Base-by-base conservation (phyloP, 2,113 vertebrate species). In the Nanorana parkeri region DNA sequence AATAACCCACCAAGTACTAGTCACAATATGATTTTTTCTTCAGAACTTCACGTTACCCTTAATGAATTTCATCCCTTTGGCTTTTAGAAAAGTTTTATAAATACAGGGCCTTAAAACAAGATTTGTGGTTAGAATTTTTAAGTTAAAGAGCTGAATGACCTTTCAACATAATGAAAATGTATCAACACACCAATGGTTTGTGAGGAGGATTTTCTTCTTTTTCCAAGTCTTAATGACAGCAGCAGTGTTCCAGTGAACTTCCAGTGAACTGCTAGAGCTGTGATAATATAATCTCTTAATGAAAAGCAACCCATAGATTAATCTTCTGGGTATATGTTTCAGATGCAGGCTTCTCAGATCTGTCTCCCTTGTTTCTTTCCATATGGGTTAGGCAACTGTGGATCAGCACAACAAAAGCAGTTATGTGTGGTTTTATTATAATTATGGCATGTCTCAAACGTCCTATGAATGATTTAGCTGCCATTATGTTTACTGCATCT, bases 281-380 rank as follows among this genome's bases (percentile, higher is more conserved):
- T 81, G 79, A 73, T 73, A 81, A 54, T 65, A 54, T 73, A 73
- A 81, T 81, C 79, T 73, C 41, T 64, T 81, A 81, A 81, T 73
- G 79, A 73, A 72, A 69, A 65, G 68, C 58, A 65, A 61, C 47
- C 54, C 41, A 73, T 73, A 73, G 58, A 72, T 73, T 55, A 81
- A 41, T 73, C 58, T 81, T 32, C 23, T 28, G 68, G 68, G 68
- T 65, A 73, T 64, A 73, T 28, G 36, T 61, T 65, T 79, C 41
- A 69, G 54, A 69, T 80, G 54, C 20, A 58, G 54, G 55, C 78
- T 79, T 68, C 60, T 24, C 47, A 24, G 26, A 68, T 56, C 52
- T 61, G 54, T 60, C 55, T 51, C 32, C 21, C 29, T 32, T 28
- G 63, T 67, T 78, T 28, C 60, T 29, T 47, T 32, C 13, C 66